phyloP scores from a whole-genome alignment of 2,797 vertebrate genomes.

The Arrhamphus sclerolepis region DNA sequence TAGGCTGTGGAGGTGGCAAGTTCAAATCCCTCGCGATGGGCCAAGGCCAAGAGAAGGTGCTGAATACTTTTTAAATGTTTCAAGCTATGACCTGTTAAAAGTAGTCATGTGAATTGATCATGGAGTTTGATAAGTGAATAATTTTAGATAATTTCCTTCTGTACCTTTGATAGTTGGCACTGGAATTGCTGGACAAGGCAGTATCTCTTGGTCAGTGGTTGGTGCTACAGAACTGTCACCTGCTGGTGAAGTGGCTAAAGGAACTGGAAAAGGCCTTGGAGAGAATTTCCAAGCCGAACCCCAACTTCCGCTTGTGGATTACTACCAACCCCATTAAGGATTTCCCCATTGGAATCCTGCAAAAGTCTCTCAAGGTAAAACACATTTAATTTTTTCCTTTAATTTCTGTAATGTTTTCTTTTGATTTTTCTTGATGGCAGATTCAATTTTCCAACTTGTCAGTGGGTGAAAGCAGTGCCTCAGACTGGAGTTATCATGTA shows the following conservation, averaged over 20 bases:
- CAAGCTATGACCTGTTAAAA: neutral
- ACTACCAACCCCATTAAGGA: slow-evolving; percentile 92
- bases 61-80: neutral
- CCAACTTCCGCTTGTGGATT: slow-evolving; percentile 93
- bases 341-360: slow-evolving; percentile 94
- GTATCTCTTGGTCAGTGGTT: slow-evolving; percentile 90
- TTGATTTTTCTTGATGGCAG: neutral
- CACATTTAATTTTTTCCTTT: slow-evolving; percentile 1
- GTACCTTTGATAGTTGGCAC: slow-evolving; percentile 77
- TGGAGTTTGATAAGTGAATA: neutral
- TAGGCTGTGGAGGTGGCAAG: slow-evolving; percentile 85
- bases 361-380: slow-evolving; percentile 91
- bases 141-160: slow-evolving; percentile 4
- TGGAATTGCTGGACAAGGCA: slow-evolving; percentile 87
- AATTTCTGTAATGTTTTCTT: neutral
- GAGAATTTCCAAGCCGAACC: slow-evolving; percentile 87
- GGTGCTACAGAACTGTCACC: slow-evolving; percentile 97
- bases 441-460: neutral
- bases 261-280: slow-evolving; percentile 93
- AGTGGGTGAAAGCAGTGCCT: neutral
- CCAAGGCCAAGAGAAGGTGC: slow-evolving; percentile 96
- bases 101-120: neutral
- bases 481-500: neutral
- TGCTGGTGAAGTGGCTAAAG: slow-evolving; percentile 92
- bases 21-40: slow-evolving; percentile 97